phyloP scores from a whole-genome alignment of 1,140 invertebrate species.

The Drosophila sechellia region DNA sequence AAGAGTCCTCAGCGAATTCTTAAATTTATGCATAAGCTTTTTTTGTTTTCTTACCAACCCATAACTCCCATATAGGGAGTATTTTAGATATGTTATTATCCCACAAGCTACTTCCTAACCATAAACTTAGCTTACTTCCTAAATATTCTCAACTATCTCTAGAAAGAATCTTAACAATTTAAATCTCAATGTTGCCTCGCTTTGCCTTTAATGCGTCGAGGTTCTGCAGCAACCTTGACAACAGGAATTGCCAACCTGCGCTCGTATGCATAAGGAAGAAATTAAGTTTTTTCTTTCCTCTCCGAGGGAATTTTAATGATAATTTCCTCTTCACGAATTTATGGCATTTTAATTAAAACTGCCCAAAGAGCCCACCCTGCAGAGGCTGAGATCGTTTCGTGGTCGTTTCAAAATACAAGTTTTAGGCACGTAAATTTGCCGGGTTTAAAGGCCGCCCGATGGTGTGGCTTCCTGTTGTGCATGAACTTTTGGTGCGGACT shows the following conservation, averaged over 20 bases:
- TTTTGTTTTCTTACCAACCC: neutral
- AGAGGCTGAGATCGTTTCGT: conserved; percentile 37
- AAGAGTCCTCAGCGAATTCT: too few species aligned
- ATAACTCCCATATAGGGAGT: too few species aligned
- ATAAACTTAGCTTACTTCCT: neutral
- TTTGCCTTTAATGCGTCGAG: neutral
- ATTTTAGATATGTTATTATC: neutral
- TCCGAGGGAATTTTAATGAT: conserved; percentile 73
- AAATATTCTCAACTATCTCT: conserved; percentile 7
- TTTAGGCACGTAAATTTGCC: conserved; percentile 73
- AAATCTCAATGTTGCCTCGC: neutral
- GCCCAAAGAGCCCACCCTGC: conserved; percentile 44
- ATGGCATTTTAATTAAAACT: conserved; percentile 81
- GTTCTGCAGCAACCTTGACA: conserved; percentile 46
- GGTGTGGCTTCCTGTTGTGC: conserved; percentile 65
- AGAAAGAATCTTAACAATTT: conserved; percentile 13
- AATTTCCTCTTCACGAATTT: conserved; percentile 80
- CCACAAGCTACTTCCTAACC: neutral
- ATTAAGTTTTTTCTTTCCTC: conserved; percentile 53
- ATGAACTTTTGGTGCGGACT: conserved; percentile 59
- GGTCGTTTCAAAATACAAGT: conserved; percentile 62
- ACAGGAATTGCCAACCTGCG: conserved; percentile 40
- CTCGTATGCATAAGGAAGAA: conserved; percentile 70
- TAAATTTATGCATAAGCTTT: too few species aligned
- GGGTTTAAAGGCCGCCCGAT: conserved; percentile 47